Evolutionary conservation across 2,888 invertebrate species (phyloP).

Genomic region (Tupiocoris notatus): DNA sequence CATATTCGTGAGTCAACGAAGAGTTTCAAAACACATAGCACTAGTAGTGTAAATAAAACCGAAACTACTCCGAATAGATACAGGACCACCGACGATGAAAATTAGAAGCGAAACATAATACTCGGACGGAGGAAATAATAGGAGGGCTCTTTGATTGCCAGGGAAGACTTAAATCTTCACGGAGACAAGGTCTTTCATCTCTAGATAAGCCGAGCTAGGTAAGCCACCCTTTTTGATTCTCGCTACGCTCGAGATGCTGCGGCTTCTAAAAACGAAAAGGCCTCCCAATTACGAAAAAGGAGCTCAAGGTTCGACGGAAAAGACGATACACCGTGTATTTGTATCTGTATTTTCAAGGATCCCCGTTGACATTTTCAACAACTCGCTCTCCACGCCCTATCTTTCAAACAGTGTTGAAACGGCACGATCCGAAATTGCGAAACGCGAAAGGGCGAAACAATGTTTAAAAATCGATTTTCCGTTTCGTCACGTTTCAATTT

Average conservation of each 20-base stretch:
- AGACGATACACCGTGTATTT: not conserved
- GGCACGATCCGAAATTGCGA: not conserved
- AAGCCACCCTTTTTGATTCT: too few species aligned
- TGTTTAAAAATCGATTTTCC: not conserved
- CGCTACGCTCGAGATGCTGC: too few species aligned
- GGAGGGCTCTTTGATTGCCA: too few species aligned
- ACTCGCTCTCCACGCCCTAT: not conserved
- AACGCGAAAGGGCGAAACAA: not conserved
- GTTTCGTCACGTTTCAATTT: not conserved
- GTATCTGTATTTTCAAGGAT: not conserved
- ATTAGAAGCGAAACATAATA: not conserved
- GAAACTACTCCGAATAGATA: too few species aligned
- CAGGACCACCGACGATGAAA: not conserved
- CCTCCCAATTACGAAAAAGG: not conserved
- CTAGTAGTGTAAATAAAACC: too few species aligned
- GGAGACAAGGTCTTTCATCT: too few species aligned
- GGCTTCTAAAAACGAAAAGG: too few species aligned
- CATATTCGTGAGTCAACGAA: too few species aligned
- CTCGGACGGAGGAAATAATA: not conserved
- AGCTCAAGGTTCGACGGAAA: not conserved
- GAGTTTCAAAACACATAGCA: too few species aligned
- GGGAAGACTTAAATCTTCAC: too few species aligned
- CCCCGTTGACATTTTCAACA: not conserved
- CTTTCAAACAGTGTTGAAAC: not conserved
- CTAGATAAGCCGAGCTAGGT: too few species aligned